Evolutionary conservation across 2,888 invertebrate genomes (phyloP).

Genomic region (Hypolimnas misippus): DNA sequence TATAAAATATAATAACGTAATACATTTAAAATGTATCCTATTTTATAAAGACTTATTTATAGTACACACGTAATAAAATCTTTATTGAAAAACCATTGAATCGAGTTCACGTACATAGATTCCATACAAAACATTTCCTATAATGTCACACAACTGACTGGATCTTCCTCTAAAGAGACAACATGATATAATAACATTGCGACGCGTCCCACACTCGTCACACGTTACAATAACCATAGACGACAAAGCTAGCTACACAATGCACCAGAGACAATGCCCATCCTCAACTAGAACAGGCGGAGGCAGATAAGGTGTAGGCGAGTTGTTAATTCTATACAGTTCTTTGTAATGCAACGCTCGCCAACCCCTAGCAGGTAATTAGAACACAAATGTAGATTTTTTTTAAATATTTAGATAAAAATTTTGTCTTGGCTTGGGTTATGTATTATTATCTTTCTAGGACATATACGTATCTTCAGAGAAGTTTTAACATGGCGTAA

Average conservation of each 20-base stretch:
- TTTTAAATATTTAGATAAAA: too few relatives aligned
- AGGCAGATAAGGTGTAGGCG: constrained; percentile 40
- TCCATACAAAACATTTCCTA: not conserved
- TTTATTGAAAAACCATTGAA: not conserved
- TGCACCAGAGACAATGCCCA: constrained; percentile 43
- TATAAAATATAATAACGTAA: too few relatives aligned
- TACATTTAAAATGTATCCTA: too few relatives aligned
- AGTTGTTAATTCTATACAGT: constrained; percentile 9
- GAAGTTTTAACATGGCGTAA: too few relatives aligned
- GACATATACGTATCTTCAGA: too few relatives aligned
- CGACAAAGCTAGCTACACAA: constrained; percentile 18
- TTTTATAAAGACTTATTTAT: too few relatives aligned
- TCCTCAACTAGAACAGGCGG: constrained; percentile 32
- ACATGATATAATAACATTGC: constrained; percentile 36
- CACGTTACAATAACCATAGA: constrained; percentile 36
- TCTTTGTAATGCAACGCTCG: constrained; percentile 4
- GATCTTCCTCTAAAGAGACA: constrained; percentile 35
- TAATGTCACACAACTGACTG: constrained; percentile 15
- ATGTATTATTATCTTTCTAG: too few relatives aligned
- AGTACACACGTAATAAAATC: not conserved
- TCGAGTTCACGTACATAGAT: constrained; percentile 5
- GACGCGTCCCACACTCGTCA: constrained; percentile 36
- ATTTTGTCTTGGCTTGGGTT: too few relatives aligned
- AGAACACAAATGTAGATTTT: not conserved
- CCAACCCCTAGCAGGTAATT: too few relatives aligned